Evolutionary conservation across 2,888 invertebrate genomes (phyloP).

Genomic region (Drosophila suboccidentalis): DNA sequence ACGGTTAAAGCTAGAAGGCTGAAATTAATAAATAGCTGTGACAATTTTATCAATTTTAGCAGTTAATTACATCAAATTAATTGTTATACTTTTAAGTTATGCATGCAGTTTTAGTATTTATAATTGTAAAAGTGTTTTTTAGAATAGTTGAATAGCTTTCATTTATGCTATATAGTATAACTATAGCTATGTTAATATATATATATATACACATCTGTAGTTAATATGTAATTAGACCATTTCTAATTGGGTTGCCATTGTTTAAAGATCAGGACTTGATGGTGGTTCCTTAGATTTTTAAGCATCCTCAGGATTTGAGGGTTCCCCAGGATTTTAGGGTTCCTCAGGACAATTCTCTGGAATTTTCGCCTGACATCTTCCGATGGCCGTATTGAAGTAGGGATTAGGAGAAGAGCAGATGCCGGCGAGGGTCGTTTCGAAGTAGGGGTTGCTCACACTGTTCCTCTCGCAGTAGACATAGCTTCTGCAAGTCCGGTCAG

Average conservation of each 20-base stretch:
- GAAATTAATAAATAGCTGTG: too few relatives aligned
- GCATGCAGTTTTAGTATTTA: slow-evolving; percentile 10
- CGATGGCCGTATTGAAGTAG: slow-evolving; percentile 38
- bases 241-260: background rate
- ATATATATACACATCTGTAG: too few relatives aligned
- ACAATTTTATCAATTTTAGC: too few relatives aligned
- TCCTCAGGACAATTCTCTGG: slow-evolving; percentile 40
- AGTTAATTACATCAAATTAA: slow-evolving; percentile 2
- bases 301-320: too few relatives aligned
- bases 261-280: too few relatives aligned
- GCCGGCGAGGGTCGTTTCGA: slow-evolving; percentile 25
- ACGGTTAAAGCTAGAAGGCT: too few relatives aligned
- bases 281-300: too few relatives aligned
- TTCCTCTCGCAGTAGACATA: slow-evolving; percentile 56
- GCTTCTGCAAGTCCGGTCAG: slow-evolving; percentile 45
- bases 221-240: background rate
- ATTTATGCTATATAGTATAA: background rate
- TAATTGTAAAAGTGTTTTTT: slow-evolving; percentile 4
- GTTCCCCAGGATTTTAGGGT: too few relatives aligned
- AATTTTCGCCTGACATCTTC: slow-evolving; percentile 21
- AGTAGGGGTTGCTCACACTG: slow-evolving; percentile 5
- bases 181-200: background rate
- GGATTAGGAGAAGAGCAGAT: slow-evolving; percentile 22
- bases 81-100: slow-evolving; percentile 16
- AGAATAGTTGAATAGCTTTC: background rate